phyloP scores from a whole-genome alignment of 2,888 invertebrate genomes.

The Chesias legatella region DNA sequence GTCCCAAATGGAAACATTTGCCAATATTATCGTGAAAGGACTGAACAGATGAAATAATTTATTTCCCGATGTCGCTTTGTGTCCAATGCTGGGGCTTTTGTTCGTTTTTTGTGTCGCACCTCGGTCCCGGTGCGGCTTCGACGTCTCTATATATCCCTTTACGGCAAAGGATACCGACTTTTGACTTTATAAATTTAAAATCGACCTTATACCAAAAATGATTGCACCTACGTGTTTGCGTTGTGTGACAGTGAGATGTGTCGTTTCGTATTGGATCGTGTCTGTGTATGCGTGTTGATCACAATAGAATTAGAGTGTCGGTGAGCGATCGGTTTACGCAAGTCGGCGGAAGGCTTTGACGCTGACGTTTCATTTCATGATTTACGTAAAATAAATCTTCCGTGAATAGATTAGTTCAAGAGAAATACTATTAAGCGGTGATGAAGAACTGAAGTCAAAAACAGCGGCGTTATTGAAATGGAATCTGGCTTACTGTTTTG shows the following conservation, averaged over 20 bases:
- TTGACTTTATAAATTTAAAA: conserved; percentile 21
- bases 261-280: conserved; percentile 28
- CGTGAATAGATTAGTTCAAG: conserved; percentile 51
- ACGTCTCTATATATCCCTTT: conserved; percentile 74
- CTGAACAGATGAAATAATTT: conserved; percentile 79
- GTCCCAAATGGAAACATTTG: conserved; percentile 79
- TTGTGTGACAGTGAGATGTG: conserved; percentile 26
- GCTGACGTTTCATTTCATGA: conserved; percentile 54
- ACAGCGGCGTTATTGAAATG: background rate
- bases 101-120: conserved; percentile 70
- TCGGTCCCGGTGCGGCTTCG: conserved; percentile 64
- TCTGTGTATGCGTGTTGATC: conserved; percentile 65
- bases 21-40: conserved; percentile 79
- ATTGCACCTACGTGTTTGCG: conserved; percentile 7
- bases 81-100: conserved; percentile 74
- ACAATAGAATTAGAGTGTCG: conserved; percentile 73
- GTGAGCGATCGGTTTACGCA: conserved; percentile 71
- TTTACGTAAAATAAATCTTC: conserved; percentile 62
- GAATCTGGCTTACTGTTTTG: background rate
- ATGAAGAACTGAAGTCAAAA: conserved; percentile 1
- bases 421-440: conserved; percentile 20
- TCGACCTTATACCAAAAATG: conserved; percentile 20
- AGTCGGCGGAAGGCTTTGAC: conserved; percentile 45
- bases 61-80: conserved; percentile 78
- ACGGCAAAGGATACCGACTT: conserved; percentile 62